Conservation (phyloP, 2,113 vertebrate species). For the Chauna torquata region DNA sequence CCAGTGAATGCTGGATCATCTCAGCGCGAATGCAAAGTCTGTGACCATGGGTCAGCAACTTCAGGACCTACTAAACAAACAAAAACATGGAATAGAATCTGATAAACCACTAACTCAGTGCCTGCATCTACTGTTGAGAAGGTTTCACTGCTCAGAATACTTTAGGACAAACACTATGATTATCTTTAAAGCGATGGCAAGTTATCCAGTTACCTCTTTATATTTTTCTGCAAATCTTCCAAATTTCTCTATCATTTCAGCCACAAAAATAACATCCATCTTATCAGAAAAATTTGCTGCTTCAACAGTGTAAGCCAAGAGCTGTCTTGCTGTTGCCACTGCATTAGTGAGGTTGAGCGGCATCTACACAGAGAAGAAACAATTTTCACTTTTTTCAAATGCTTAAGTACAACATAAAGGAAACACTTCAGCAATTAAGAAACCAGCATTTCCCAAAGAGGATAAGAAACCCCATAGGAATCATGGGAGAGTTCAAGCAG, state of each 20-base stretch:
- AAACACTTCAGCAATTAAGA: not conserved
- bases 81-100: conserved; percentile 65
- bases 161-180: not conserved
- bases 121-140: conserved; percentile 9
- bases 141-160: conserved; percentile 26
- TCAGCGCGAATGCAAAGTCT: conserved; percentile 63
- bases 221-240: conserved; percentile 94
- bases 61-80: conserved; percentile 73
- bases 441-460: not conserved
- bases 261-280: conserved; percentile 98
- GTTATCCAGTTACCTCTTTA: conserved; percentile 86
- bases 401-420: not conserved
- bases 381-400: not conserved
- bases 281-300: conserved; percentile 98
- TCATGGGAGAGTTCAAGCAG: not conserved
- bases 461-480: not conserved
- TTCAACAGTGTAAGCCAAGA: conserved; percentile 91
- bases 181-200: conserved; percentile 17
- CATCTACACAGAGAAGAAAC: conserved; percentile 80
- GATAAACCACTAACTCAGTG: conserved; percentile 39
- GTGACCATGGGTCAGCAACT: conserved; percentile 70
- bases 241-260: conserved; percentile 99
- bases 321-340: conserved; percentile 87
- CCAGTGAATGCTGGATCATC: conserved; percentile 71
- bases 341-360: conserved; percentile 94